Conservation (phyloP, 2,797 vertebrate genomes). For the Huso huso region DNA sequence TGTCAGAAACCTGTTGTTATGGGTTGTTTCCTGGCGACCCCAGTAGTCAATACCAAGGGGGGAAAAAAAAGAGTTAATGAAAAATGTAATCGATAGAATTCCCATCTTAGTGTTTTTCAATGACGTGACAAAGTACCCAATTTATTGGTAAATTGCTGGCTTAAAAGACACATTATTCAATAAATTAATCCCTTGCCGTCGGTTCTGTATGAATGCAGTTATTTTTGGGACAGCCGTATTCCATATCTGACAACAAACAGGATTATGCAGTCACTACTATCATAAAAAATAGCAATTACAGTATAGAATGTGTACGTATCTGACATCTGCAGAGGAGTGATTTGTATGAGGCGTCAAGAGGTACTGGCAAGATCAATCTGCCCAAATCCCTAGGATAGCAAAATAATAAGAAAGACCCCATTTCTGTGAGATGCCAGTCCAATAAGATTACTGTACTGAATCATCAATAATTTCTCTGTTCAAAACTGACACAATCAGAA, state of each 20-base stretch:
- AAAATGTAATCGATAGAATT: conserved; percentile 37
- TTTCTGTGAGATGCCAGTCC: conserved; percentile 60
- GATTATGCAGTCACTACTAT: conserved; percentile 48
- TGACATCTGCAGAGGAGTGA: conserved; percentile 65
- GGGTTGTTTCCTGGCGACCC: conserved; percentile 44
- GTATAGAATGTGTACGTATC: conserved; percentile 57
- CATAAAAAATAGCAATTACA: conserved; percentile 60
- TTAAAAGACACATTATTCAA: conserved; percentile 25
- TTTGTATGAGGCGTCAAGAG: conserved; percentile 67
- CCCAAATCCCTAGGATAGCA: conserved; percentile 61
- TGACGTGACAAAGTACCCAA: conserved; percentile 34
- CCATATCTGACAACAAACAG: conserved; percentile 51
- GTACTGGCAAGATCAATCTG: conserved; percentile 67
- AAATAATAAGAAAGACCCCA: conserved; percentile 67
- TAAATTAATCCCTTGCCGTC: conserved; percentile 15
- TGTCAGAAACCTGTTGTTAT: conserved; percentile 48
- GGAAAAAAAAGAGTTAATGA: conserved; percentile 24
- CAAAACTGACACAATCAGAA: conserved; percentile 61
- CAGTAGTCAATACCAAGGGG: conserved; percentile 32
- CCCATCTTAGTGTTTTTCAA: conserved; percentile 33
- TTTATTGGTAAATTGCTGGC: conserved; percentile 25
- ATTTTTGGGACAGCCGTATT: conserved; percentile 43
- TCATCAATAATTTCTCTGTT: conserved; percentile 66
- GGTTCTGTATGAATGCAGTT: conserved; percentile 10
- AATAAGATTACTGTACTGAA: conserved; percentile 64